Percentiles rank a stretch among this genome's conserved stretches.
phyloP scores from a whole-genome alignment of 2,797 vertebrate species.

The Manis javanica region DNA sequence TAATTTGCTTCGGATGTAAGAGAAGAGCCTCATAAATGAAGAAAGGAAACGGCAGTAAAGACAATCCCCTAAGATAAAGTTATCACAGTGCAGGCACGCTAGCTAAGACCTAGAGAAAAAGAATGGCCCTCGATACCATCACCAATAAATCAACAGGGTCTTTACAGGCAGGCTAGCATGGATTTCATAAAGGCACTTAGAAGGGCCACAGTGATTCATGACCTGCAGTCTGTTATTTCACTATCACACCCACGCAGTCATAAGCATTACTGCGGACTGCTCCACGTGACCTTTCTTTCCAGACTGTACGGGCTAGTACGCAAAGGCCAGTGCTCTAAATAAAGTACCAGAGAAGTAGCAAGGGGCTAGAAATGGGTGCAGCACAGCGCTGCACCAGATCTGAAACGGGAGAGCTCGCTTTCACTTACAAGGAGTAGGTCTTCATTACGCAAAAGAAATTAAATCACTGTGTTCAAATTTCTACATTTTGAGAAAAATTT shows the following conservation, averaged over 20 bases:
- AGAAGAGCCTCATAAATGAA: neutral
- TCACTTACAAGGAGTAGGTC: neutral
- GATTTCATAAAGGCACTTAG: neutral
- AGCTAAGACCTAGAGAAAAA: neutral
- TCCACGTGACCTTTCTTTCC: neutral
- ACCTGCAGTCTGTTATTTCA: neutral
- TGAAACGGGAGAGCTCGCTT: neutral
- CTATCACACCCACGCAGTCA: neutral
- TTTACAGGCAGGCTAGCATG: neutral
- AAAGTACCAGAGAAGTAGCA: neutral
- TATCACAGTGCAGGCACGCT: accelerated
- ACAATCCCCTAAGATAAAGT: neutral
- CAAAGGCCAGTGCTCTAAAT: neutral
- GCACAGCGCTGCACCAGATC: accelerated
- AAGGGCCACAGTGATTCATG: neutral
- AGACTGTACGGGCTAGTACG: accelerated
- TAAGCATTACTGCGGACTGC: neutral
- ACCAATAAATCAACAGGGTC: neutral
- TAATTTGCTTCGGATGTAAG: neutral
- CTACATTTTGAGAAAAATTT: neutral
- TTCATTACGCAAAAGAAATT: neutral
- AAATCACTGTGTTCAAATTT: neutral
- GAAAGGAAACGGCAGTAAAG: neutral
- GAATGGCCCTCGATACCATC: neutral
- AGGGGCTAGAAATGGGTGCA: neutral